Percentiles rank a stretch among this genome's conserved stretches.
Conservation (phyloP, 2,888 invertebrate species). For the Lingula anatina region DNA sequence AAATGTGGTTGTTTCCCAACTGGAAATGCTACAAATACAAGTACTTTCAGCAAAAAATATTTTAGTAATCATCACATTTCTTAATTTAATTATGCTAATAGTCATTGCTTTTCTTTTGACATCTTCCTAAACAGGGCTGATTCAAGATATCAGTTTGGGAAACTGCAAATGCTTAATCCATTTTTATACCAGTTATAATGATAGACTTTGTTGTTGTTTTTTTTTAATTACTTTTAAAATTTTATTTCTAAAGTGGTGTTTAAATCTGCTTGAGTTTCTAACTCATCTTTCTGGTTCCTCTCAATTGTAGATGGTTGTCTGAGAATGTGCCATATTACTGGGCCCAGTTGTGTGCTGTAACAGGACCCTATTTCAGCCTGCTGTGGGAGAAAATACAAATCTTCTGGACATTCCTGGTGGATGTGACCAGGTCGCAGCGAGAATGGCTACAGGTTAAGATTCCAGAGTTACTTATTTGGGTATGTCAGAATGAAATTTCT, state of each 20-base stretch:
- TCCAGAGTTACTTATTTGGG: too few relatives aligned
- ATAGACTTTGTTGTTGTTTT: background rate
- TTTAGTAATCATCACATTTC: too few relatives aligned
- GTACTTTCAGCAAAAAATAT: too few relatives aligned
- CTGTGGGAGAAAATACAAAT: constrained; percentile 24
- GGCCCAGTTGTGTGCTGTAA: constrained; percentile 21
- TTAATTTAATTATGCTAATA: too few relatives aligned
- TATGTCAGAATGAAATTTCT: too few relatives aligned
- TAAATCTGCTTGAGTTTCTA: background rate
- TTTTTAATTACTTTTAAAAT: background rate
- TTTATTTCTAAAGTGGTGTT: background rate
- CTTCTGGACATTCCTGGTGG: constrained; percentile 19
- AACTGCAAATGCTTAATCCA: too few relatives aligned
- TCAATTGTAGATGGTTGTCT: constrained; percentile 35
- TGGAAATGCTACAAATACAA: background rate
- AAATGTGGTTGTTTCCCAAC: constrained; percentile 2
- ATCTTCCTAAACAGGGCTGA: too few relatives aligned
- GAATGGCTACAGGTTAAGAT: too few relatives aligned
- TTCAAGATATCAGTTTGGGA: too few relatives aligned
- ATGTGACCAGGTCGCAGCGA: constrained; percentile 28
- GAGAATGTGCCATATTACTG: constrained; percentile 42
- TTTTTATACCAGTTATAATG: too few relatives aligned
- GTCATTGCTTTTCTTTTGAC: too few relatives aligned
- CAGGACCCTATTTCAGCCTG: constrained; percentile 33
- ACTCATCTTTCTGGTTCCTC: too few relatives aligned